phyloP scores from a whole-genome alignment of 2,797 vertebrate species.

The Scolopax bukidnonensis region DNA sequence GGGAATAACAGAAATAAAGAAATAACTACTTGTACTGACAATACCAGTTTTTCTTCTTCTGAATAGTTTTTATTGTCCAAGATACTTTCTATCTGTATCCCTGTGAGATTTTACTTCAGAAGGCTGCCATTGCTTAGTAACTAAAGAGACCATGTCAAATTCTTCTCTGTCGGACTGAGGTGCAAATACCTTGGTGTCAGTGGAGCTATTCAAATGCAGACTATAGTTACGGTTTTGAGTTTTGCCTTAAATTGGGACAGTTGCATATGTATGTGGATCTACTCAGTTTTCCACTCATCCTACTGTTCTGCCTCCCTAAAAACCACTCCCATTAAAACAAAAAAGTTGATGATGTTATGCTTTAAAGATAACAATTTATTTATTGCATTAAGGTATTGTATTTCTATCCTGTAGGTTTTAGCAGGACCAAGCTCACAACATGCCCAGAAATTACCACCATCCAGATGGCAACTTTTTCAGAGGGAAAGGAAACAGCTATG shows the following conservation, averaged over 20 bases:
- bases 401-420: slow-evolving; percentile 34
- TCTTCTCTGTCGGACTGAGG: neutral
- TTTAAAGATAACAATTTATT: neutral
- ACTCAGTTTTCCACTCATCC: neutral
- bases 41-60: neutral
- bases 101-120: neutral
- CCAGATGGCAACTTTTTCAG: slow-evolving; percentile 24
- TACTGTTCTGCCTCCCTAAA: neutral
- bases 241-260: neutral
- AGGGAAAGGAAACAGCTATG: neutral
- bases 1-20: neutral
- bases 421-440: slow-evolving; percentile 32
- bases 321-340: neutral
- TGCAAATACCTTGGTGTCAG: neutral
- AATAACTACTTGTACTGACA: neutral
- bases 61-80: neutral
- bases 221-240: neutral
- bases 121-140: neutral
- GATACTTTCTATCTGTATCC: neutral
- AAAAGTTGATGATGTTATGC: neutral
- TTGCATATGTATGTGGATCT: neutral
- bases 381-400: neutral
- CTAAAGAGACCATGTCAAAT: neutral
- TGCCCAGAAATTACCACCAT: slow-evolving; percentile 64
- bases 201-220: neutral